Base-by-base conservation (phyloP, 1,140 invertebrate species). In the Camponotus vicinus region DNA sequence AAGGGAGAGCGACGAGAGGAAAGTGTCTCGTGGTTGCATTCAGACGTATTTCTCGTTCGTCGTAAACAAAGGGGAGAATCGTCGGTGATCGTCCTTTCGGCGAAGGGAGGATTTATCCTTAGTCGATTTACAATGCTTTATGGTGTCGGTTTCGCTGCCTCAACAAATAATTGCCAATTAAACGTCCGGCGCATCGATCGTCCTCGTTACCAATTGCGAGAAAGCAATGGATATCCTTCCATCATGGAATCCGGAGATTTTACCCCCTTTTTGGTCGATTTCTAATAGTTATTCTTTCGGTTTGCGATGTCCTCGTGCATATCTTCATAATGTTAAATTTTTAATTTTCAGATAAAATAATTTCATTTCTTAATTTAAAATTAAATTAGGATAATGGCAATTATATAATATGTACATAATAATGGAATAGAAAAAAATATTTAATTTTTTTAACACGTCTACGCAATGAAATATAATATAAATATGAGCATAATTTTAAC, bases 121-220 rank as follows among this genome's bases (percentile, higher is more conserved):
- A 77, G 67, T 49, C 91, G 92, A 92, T 93, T 93, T 92, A 93
- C 92, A 93, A 93, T 93, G 88, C 78, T 93, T 93, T 93, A 93
- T 91, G 90, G 92, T 93, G 92, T 93, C 88, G 89, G 84, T 92
- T 89, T 90, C 89, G 92, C 86, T 92, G 90, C 90, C 89, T 85
- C 89, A 93, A 93, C 92, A 93, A 93, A 93, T 93, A 93, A 93
- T 93, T 93, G 92, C 92, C 92, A 93, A 93, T 93, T 93, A 93
- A 93, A 93, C 82, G 91, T 92, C 73, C 85, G 71, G 86, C 64
- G 73, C 86, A 93, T 92, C 86, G 88, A 92, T 93, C 88, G 80
- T 89, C 66, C 73, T 75, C 42, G 66, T 83, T 80, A 42, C 80
- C 80, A 86, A 83, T 91, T 86, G 88, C 91, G 91, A 87, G 86